Conservation (phyloP, 2,113 vertebrate genomes). For the Pristiophorus japonicus region DNA sequence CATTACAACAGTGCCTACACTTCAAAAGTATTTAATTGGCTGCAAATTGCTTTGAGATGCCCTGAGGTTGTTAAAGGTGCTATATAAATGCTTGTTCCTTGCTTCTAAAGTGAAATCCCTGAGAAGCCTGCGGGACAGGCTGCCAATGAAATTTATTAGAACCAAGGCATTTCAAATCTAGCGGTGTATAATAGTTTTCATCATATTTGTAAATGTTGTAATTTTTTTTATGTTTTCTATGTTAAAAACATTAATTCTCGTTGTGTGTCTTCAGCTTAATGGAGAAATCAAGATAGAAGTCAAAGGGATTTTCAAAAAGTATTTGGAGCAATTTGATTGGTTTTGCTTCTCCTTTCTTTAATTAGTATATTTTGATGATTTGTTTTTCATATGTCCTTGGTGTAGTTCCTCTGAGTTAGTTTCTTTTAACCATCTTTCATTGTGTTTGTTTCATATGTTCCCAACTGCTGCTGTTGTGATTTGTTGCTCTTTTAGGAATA, state of each 20-base stretch:
- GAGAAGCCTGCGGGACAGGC: background rate
- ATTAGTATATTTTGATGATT: background rate
- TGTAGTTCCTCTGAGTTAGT: background rate
- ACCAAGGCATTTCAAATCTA: background rate
- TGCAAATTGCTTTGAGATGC: background rate
- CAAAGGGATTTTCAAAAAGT: background rate
- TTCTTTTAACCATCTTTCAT: background rate
- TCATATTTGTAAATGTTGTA: background rate
- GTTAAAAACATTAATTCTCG: background rate
- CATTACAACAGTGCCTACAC: background rate
- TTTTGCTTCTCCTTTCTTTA: background rate
- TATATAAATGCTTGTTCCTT: background rate
- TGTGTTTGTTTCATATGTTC: background rate
- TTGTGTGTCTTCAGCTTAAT: background rate
- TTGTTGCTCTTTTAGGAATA: conserved; percentile 13
- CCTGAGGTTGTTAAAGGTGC: background rate
- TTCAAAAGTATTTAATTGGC: background rate
- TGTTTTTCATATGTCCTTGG: background rate
- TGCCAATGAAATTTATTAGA: background rate
- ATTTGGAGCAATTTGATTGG: background rate
- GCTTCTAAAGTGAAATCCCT: background rate
- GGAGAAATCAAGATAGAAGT: background rate
- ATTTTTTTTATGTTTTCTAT: background rate
- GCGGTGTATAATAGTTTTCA: background rate
- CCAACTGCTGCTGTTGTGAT: background rate